Percentiles rank a stretch among this genome's conserved stretches.
These are phyloP conservation scores for Tadarida brasiliensis DNA, from an alignment of 2,797 vertebrate species.

Conservation along the genomic window DNA sequence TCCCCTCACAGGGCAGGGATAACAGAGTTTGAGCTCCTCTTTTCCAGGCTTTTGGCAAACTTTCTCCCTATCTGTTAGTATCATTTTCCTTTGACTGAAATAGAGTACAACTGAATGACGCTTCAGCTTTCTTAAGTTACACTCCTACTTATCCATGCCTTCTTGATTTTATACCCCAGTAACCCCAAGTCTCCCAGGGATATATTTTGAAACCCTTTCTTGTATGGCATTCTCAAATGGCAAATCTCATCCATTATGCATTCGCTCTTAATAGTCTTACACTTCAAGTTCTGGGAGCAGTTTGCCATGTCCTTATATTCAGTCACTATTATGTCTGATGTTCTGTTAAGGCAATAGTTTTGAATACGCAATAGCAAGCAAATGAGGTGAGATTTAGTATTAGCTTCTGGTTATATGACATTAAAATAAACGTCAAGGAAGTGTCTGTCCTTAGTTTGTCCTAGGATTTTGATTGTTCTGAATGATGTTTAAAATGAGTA, in stretches of 20 bases:
- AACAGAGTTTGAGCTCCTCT: not conserved
- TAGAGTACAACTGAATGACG: not conserved
- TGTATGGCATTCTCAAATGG: not conserved
- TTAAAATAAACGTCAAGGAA: conserved; percentile 48
- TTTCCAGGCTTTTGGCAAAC: not conserved
- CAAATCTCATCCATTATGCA: conserved; percentile 8
- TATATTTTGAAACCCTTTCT: not conserved
- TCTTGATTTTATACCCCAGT: not conserved
- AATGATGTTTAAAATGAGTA: conserved; percentile 48
- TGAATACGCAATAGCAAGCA: conserved; percentile 29
- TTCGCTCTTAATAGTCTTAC: not conserved
- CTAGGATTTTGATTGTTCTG: not conserved
- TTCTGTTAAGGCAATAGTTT: conserved; percentile 24
- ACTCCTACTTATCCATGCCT: not conserved
- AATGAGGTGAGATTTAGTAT: conserved; percentile 25
- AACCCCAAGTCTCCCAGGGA: not conserved
- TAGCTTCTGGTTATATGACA: not conserved
- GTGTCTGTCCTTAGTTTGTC: not conserved
- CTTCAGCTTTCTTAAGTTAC: not conserved
- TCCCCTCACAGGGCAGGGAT: fast-evolving
- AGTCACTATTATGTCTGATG: not conserved
- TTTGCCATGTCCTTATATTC: not conserved
- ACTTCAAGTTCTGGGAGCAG: not conserved
- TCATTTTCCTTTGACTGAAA: not conserved
- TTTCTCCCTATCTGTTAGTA: not conserved